These are phyloP conservation scores for Ochlodes sylvanus DNA, from an alignment of 2,888 invertebrate genomes.

Conservation along the genomic window DNA sequence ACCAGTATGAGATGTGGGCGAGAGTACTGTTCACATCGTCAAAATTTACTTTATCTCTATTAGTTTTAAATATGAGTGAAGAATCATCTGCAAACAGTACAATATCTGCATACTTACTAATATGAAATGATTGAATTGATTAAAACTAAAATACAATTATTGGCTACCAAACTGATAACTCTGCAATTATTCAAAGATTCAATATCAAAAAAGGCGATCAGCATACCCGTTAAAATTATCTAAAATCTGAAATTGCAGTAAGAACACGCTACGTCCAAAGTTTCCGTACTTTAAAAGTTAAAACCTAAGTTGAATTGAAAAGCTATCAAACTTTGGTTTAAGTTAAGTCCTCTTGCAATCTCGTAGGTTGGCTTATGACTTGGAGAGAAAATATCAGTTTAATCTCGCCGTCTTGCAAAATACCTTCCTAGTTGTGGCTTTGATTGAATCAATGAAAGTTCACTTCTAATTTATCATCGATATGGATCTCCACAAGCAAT, in stretches of 20 bases:
- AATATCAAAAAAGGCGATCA: not conserved
- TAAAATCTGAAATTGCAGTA: slow-evolving; percentile 6
- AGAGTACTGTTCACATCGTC: too few relatives aligned
- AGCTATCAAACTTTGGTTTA: slow-evolving; percentile 13
- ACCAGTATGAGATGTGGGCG: too few relatives aligned
- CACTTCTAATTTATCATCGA: not conserved
- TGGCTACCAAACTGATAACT: too few relatives aligned
- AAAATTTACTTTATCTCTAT: too few relatives aligned
- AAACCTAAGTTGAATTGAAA: slow-evolving; percentile 17
- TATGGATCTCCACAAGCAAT: too few relatives aligned
- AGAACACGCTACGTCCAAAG: not conserved
- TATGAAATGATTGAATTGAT: too few relatives aligned
- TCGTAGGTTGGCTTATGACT: slow-evolving; percentile 17
- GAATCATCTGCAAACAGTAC: too few relatives aligned
- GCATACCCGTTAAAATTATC: not conserved
- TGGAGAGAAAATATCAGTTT: slow-evolving; percentile 6
- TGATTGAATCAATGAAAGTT: slow-evolving; percentile 1
- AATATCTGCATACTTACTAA: too few relatives aligned
- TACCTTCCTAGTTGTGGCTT: not conserved
- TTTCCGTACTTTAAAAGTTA: slow-evolving; percentile 13
- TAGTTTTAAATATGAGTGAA: too few relatives aligned
- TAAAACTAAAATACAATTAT: too few relatives aligned
- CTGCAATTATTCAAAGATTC: too few relatives aligned
- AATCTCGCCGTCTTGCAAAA: slow-evolving; percentile 1
- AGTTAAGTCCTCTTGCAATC: slow-evolving; percentile 11